Evolutionary conservation across 53 echinoderm and acorn worm species (phyloP).

Genomic region (Holothuria scabra): DNA sequence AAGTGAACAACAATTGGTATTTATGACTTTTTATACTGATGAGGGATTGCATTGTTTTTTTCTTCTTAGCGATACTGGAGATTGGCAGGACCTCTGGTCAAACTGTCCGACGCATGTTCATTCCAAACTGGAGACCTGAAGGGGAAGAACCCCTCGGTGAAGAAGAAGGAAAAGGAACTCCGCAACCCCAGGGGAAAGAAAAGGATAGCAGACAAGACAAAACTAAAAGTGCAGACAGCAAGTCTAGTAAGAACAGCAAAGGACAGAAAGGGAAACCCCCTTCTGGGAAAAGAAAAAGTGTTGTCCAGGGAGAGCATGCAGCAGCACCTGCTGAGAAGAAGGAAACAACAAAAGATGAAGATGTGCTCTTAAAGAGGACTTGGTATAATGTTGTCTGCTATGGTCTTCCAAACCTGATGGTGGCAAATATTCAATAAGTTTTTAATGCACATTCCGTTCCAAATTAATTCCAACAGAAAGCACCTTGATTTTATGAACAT

Average conservation of each 20-base stretch:
- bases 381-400: constrained; percentile 98
- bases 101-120: constrained; percentile 88
- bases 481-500: no score
- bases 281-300: constrained; percentile 44
- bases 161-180: constrained; percentile 63
- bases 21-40: no score
- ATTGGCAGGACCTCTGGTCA: constrained; percentile 86
- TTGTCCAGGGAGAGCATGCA: background rate
- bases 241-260: constrained; percentile 18
- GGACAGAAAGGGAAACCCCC: constrained; percentile 34
- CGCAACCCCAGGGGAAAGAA: constrained; percentile 45
- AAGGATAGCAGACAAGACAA: constrained; percentile 63
- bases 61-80: constrained; percentile 75
- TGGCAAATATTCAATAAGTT: constrained; percentile 63
- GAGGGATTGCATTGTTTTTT: background rate
- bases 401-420: constrained; percentile 90
- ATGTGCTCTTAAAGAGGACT: constrained; percentile 66
- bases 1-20: no score
- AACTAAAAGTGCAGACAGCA: constrained; percentile 52
- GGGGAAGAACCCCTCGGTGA: constrained; percentile 82
- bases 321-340: constrained; percentile 17
- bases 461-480: no score
- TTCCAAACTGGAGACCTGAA: constrained; percentile 80
- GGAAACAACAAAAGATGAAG: constrained; percentile 20
- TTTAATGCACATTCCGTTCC: no score